Conservation (phyloP, 2,113 vertebrate genomes). For the Xenus cinereus region DNA sequence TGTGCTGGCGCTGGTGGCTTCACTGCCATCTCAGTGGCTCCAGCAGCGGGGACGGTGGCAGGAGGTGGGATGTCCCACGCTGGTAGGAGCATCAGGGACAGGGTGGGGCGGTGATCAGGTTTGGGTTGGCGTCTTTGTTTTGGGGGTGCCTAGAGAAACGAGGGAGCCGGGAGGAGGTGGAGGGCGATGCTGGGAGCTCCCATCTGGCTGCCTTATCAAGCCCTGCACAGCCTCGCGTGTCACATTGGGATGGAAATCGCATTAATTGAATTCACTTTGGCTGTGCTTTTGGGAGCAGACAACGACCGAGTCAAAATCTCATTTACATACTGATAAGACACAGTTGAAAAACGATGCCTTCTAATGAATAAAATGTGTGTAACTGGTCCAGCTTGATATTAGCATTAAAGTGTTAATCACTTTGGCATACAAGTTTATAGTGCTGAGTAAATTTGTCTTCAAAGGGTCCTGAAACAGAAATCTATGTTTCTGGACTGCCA, state of each 20-base stretch:
- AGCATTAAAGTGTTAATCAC: constrained; percentile 65
- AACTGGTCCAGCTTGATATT: constrained; percentile 63
- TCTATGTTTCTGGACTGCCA: constrained; percentile 41
- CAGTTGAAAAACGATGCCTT: constrained; percentile 60
- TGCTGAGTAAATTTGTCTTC: constrained; percentile 52
- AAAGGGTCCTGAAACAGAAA: constrained; percentile 45
- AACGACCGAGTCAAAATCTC: constrained; percentile 46
- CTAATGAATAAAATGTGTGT: constrained; percentile 64
- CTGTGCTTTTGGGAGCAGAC: constrained; percentile 51
- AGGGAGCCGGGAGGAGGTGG: fast-evolving
- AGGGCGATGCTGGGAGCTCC: not conserved
- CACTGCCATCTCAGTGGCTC: not conserved
- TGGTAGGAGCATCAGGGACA: not conserved
- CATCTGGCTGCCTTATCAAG: constrained; percentile 62
- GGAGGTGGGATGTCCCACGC: not conserved
- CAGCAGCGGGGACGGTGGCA: not conserved
- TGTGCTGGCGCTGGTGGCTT: not conserved
- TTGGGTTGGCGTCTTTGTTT: not conserved
- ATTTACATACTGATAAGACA: constrained; percentile 64
- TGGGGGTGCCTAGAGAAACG: fast-evolving
- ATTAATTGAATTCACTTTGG: constrained; percentile 66
- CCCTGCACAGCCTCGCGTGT: constrained; percentile 12
- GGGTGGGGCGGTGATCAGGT: fast-evolving
- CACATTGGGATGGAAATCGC: constrained; percentile 62
- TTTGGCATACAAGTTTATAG: constrained; percentile 51